Conservation (phyloP, 1,140 invertebrate genomes). For the Oreohelix idahoensis region DNA sequence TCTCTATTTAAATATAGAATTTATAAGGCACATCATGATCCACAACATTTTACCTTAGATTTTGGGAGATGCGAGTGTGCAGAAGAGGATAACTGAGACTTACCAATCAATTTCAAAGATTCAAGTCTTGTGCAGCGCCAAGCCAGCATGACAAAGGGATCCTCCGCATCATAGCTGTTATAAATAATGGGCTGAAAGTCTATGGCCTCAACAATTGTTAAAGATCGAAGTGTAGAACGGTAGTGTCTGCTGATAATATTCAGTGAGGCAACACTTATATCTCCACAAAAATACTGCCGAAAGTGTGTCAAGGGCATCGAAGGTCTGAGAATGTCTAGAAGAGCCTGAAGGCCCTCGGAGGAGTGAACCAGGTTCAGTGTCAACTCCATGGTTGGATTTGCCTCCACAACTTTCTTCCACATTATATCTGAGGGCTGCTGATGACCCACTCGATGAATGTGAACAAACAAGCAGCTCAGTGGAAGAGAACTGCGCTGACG, state of each 20-base stretch:
- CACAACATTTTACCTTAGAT: no score
- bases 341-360: conserved; percentile 78
- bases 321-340: conserved; percentile 80
- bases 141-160: conserved; percentile 83
- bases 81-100: conserved; percentile 29
- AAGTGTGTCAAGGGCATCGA: conserved; percentile 84
- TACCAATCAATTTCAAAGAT: conserved; percentile 80
- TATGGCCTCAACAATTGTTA: conserved; percentile 82
- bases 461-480: conserved; percentile 80
- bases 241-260: conserved; percentile 77
- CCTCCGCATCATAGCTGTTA: conserved; percentile 73
- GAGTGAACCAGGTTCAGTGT: conserved; percentile 83
- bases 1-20: no score
- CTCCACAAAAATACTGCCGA: conserved; percentile 83
- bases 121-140: conserved; percentile 82
- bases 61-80: neutral
- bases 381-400: conserved; percentile 79
- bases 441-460: conserved; percentile 81
- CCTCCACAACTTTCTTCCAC: conserved; percentile 78
- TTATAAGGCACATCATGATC: no score
- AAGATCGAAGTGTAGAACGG: conserved; percentile 77
- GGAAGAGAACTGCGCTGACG: conserved; percentile 54
- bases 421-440: conserved; percentile 77
- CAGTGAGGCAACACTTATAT: conserved; percentile 75
- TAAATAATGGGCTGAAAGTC: conserved; percentile 60